Conservation (phyloP, 2,113 vertebrate species). For the Mormoops blainvillei region DNA sequence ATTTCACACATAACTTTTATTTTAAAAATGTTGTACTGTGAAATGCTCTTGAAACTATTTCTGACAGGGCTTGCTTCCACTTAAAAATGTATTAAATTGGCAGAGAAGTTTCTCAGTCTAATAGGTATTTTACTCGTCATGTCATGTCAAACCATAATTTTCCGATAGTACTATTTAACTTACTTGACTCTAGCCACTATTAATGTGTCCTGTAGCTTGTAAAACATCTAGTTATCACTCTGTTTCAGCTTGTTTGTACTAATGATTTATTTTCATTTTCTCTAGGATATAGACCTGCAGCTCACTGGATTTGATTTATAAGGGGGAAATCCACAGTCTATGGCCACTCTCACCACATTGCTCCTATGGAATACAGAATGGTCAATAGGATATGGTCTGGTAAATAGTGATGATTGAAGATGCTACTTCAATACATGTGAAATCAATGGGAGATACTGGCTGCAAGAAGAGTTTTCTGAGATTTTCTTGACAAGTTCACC, state of each 20-base stretch:
- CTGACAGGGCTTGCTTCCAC: constrained; percentile 23
- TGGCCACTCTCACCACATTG: constrained; percentile 78
- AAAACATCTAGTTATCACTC: constrained; percentile 77
- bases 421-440: constrained; percentile 79
- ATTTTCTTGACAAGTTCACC: constrained; percentile 75
- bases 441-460: constrained; percentile 84
- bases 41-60: constrained; percentile 37
- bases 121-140: constrained; percentile 62
- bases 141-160: constrained; percentile 71
- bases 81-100: constrained; percentile 56
- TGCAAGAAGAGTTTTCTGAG: constrained; percentile 79
- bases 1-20: background rate
- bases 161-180: constrained; percentile 65
- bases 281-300: constrained; percentile 86
- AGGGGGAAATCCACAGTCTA: constrained; percentile 80
- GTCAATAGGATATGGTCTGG: constrained; percentile 84
- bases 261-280: constrained; percentile 89
- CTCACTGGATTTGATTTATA: constrained; percentile 88
- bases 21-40: background rate
- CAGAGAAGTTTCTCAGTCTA: constrained; percentile 58
- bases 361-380: constrained; percentile 85
- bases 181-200: constrained; percentile 63
- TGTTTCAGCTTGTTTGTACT: constrained; percentile 78
- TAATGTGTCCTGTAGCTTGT: constrained; percentile 75
- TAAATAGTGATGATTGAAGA: constrained; percentile 84